Base-by-base conservation (phyloP, 2,797 vertebrate species). In the Glossophaga mutica region DNA sequence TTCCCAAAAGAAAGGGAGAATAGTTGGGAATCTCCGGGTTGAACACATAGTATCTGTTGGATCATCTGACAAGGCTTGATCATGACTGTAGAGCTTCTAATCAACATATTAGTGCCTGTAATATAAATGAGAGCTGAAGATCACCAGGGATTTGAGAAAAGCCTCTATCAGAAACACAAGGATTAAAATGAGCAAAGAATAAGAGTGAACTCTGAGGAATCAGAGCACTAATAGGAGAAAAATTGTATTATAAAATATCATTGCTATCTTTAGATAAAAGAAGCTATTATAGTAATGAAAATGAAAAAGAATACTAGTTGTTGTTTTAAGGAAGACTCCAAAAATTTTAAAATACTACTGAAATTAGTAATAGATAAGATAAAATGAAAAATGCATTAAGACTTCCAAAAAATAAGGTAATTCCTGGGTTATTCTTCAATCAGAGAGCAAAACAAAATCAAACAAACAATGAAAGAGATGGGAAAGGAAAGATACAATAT, bases 381-480 rank as follows among this genome's bases (percentile, higher is more conserved):
- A 84, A 85, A 81, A 81, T 87, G n/a, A 71, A 85, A 77, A 91
- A 52, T 77, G 44, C 5, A 87, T 77, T 77, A 89, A 59, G n/a
- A 73, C n/a, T 52, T 78, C 37, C 65, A n/a, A 32, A 94, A 85
- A 16, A 67, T 81, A 55, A 89, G 24, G 29, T 86, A 62, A 85
- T 87, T 65, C 68, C 22, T 62, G 44, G 9, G 21, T 87, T 73
- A 16, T 14, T 85, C 26, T 76, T 85, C 34, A 68, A 92, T 22
- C 19, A 90, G 76, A 94, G 95, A 74, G n/a, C 26, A 78, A 85
- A 92, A 94, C 10, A 73, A 92, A 87, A 84, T 32, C 34, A 95
- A 93, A 29, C 39, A 96, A 74, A 39, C 14, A 95, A 55, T 22
- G 57, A 84, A 79, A 78, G 65, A 42, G 44, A 86, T 82, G 29